Percentiles rank a stretch among this genome's conserved stretches.
Evolutionary conservation across 2,888 invertebrate species (phyloP).

Genomic region (Dugesia japonica): DNA sequence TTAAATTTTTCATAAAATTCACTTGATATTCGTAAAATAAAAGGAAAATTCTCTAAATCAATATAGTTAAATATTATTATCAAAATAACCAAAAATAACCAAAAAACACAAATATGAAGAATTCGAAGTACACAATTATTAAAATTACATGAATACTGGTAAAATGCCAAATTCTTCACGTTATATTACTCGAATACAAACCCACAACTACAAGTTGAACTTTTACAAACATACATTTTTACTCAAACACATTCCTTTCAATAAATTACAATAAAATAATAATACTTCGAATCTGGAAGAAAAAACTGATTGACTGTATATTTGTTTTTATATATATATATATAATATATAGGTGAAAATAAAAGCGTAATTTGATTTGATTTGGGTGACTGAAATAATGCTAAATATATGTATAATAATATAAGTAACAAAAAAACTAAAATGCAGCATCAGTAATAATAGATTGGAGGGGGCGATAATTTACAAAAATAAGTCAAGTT

Average conservation of each 20-base stretch:
- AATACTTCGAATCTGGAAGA: background rate
- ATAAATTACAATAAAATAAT: slow-evolving; percentile 5
- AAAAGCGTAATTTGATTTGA: no score
- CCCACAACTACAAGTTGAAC: background rate
- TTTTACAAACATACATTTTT: no score
- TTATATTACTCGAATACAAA: background rate
- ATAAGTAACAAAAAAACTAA: no score
- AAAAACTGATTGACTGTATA: background rate
- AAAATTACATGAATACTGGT: slow-evolving; percentile 10
- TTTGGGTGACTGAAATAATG: no score
- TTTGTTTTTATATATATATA: no score
- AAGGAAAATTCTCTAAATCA: background rate
- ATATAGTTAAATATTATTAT: slow-evolving; percentile 20
- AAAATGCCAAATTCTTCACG: slow-evolving; percentile 6
- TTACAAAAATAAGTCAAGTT: slow-evolving; percentile 3
- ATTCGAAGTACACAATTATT: slow-evolving; percentile 1
- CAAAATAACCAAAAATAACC: slow-evolving; percentile 5
- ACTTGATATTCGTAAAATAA: background rate
- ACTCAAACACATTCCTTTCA: background rate
- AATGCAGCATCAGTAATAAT: no score
- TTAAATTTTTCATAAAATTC: no score
- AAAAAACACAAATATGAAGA: slow-evolving; percentile 16
- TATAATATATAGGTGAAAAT: no score
- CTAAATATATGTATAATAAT: no score
- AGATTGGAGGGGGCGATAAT: background rate